Base-by-base conservation (phyloP, 2,113 vertebrate genomes). In the Mugil cephalus region DNA sequence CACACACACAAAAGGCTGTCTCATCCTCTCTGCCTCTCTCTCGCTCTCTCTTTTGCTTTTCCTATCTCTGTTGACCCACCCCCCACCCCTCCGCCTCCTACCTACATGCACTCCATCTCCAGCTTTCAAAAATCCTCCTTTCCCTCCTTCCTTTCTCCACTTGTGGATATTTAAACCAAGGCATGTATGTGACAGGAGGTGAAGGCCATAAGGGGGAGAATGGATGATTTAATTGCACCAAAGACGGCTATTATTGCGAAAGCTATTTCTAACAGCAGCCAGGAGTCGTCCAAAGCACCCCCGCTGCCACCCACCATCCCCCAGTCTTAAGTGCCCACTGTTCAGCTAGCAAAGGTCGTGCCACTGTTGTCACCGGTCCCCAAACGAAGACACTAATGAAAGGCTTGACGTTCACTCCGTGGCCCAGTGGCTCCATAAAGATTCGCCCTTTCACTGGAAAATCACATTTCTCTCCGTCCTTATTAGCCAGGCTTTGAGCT, bases 151-250 rank as follows among this genome's bases (percentile, higher is more conserved):
- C 59, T 35, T 30, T 30, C 68, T 47, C 38, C 19, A 19, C 30
- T n/a, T n/a, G n/a, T 81, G 43, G 83, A 87, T 87, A 90, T 92
- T 87, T 88, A 92, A 92, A 87, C 84, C 79, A 63, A 87, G 80
- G 87, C 77, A 68, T 83, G 82, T 77, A 82, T 89, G 84, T 92
- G 90, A 93, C 90, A 90, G 86, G 86, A 86, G 86, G 78, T 85
- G 77, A 86, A 89, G 80, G 79, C 78, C 82, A 69, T 48, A 62
- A 39, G 53, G 77, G 62, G 34, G 59, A 81, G 89, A 93, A 89
- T 83, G 53, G 82, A 90, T 67, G 86, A 89, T 92, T 93, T 94
- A 93, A 94, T 94, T 93, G 92, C 85, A 88, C 88, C 79, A 92
- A 91, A 90, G 89, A 90, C 89, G 85, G 86, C 89, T 93, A 89